Percentiles rank a stretch among this genome's conserved stretches.
These are phyloP conservation scores for Caenorhabditis becei DNA, from an alignment of 2,888 invertebrate species.

Conservation along the genomic window DNA sequence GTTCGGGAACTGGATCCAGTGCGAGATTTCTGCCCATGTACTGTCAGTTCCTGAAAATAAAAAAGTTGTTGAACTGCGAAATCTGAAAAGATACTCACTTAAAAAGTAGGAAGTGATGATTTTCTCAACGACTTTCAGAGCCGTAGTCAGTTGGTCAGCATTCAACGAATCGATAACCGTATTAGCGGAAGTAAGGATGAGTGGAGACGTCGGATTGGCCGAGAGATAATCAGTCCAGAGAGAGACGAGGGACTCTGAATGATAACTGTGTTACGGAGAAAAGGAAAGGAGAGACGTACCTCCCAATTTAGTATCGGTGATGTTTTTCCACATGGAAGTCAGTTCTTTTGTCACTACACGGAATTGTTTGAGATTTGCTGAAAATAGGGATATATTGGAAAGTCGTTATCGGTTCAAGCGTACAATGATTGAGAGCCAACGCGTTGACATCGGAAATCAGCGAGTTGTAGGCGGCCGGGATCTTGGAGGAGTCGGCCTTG, in stretches of 20 bases:
- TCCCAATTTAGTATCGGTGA: constrained; percentile 68
- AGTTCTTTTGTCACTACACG: constrained; percentile 72
- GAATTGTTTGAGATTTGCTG: constrained; percentile 68
- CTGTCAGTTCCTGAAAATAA: constrained; percentile 67
- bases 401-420: constrained; percentile 3
- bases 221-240: constrained; percentile 65
- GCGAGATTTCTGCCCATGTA: constrained; percentile 64
- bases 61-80: neutral
- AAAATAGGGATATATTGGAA: constrained; percentile 21
- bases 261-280: neutral
- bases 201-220: constrained; percentile 64
- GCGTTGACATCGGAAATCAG: constrained; percentile 67
- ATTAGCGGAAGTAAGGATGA: constrained; percentile 65
- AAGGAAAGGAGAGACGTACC: constrained; percentile 31
- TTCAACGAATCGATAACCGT: constrained; percentile 69
- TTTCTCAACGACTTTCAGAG: constrained; percentile 73
- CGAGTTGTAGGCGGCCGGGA: constrained; percentile 66
- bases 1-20: constrained; percentile 69
- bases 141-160: constrained; percentile 70
- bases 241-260: constrained; percentile 68
- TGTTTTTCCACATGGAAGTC: constrained; percentile 74
- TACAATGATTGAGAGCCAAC: constrained; percentile 63
- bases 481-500: constrained; percentile 50
- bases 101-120: constrained; percentile 74
- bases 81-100: constrained; percentile 60